phyloP scores from a whole-genome alignment of 1,140 invertebrate genomes.

The Megalopta genalis region DNA sequence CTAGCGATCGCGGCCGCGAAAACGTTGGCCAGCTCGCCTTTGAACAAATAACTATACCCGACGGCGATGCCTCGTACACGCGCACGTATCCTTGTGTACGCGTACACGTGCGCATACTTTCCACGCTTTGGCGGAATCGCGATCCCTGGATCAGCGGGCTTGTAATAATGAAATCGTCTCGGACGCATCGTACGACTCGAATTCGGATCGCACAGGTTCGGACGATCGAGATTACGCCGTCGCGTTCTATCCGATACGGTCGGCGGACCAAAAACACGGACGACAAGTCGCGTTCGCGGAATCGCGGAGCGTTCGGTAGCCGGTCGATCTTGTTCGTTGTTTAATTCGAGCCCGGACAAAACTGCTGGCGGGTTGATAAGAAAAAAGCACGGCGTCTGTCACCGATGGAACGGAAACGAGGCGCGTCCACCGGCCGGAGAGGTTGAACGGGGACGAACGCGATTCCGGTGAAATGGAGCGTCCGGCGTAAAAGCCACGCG shows the following conservation, averaged over 20 bases:
- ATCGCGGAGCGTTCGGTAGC: too few relatives aligned
- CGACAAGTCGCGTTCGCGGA: too few relatives aligned
- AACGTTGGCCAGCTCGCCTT: slow-evolving; percentile 29
- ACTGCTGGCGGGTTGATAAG: not conserved
- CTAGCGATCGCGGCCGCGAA: slow-evolving; percentile 17
- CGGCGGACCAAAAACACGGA: too few relatives aligned
- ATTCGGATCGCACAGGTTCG: too few relatives aligned
- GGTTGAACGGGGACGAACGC: not conserved
- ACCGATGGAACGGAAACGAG: not conserved
- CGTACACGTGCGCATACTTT: slow-evolving; percentile 30
- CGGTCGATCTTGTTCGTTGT: not conserved
- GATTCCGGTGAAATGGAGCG: not conserved
- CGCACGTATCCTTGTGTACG: too few relatives aligned
- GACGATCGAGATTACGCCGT: too few relatives aligned
- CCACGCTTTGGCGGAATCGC: slow-evolving; percentile 16
- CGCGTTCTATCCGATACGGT: too few relatives aligned
- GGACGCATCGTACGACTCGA: too few relatives aligned
- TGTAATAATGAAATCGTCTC: too few relatives aligned
- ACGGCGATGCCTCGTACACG: slow-evolving; percentile 12
- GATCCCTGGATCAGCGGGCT: not conserved
- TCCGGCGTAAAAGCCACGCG: not conserved
- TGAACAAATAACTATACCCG: slow-evolving; percentile 47
- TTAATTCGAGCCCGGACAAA: not conserved
- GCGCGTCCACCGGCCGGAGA: not conserved
- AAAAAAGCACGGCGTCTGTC: not conserved